A percentile compares a stretch with the other conserved stretches of the same genome.
Conservation (phyloP, 2,888 invertebrate species). For the Cordilura impudica region DNA sequence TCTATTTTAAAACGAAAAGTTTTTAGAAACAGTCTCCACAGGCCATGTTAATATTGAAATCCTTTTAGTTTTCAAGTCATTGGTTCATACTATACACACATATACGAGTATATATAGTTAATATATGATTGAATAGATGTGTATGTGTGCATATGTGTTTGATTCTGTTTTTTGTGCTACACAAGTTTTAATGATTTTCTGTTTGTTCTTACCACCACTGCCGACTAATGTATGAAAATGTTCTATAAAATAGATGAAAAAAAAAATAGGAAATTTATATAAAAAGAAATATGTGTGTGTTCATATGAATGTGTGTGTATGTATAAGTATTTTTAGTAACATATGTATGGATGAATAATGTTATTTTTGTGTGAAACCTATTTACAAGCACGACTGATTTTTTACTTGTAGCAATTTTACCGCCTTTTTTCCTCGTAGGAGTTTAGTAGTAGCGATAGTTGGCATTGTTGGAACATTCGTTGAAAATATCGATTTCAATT, state of each 20-base stretch:
- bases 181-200: conserved; percentile 14
- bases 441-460: too few species aligned
- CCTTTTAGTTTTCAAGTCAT: too few species aligned
- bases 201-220: conserved; percentile 7
- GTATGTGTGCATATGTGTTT: too few species aligned
- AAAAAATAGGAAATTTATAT: background rate
- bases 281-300: background rate
- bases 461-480: background rate
- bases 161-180: background rate
- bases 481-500: conserved; percentile 43
- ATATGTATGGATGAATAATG: conserved; percentile 25
- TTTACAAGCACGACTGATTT: conserved; percentile 48
- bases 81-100: too few species aligned
- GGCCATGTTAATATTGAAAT: too few species aligned
- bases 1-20: too few species aligned
- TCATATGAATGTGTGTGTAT: background rate
- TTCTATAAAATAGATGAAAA: conserved; percentile 1
- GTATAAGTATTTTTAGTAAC: background rate
- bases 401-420: conserved; percentile 39
- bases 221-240: conserved; percentile 1
- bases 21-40: too few species aligned
- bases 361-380: conserved; percentile 42
- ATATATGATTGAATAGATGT: background rate
- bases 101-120: too few species aligned
- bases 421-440: conserved; percentile 23